Evolutionary conservation across 2,797 vertebrate species (phyloP).

Genomic region (Arrhamphus sclerolepis): DNA sequence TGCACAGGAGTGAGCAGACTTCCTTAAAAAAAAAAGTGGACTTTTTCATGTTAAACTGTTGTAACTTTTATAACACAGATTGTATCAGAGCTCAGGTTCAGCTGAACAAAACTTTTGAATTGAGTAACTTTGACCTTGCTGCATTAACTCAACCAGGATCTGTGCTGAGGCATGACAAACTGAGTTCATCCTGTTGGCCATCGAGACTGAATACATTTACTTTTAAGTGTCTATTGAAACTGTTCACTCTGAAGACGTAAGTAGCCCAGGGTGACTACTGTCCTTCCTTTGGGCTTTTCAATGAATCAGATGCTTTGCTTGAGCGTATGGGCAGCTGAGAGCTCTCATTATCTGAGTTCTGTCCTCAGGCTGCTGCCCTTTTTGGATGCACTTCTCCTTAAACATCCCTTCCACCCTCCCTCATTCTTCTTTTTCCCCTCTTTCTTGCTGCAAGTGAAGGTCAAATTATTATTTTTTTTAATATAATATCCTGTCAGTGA

Average conservation of each 20-base stretch:
- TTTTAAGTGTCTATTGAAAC: constrained; percentile 45
- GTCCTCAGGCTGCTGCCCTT: constrained; percentile 64
- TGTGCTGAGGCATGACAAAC: constrained; percentile 2
- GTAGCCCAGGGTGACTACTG: constrained; percentile 45
- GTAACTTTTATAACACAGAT: background rate
- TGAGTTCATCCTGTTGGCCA: constrained; percentile 1
- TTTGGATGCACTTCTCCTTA: constrained; percentile 51
- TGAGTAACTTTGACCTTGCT: background rate
- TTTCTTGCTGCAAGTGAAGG: constrained; percentile 68
- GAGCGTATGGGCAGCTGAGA: constrained; percentile 44
- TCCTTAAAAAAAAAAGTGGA: background rate
- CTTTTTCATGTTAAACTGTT: background rate
- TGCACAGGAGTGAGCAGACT: background rate
- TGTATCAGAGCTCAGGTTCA: background rate
- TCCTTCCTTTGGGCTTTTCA: constrained; percentile 56
- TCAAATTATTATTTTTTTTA: constrained; percentile 70
- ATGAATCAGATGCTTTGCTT: constrained; percentile 55
- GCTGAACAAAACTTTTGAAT: background rate
- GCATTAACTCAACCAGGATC: background rate
- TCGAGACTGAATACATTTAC: constrained; percentile 21
- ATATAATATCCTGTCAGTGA: constrained; percentile 75
- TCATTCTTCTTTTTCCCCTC: constrained; percentile 5
- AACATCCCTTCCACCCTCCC: constrained; percentile 39
- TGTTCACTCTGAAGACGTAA: constrained; percentile 36
- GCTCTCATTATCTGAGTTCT: constrained; percentile 67